Evolutionary conservation across 2,888 invertebrate genomes (phyloP).

Genomic region (Rhodophaea formosa): DNA sequence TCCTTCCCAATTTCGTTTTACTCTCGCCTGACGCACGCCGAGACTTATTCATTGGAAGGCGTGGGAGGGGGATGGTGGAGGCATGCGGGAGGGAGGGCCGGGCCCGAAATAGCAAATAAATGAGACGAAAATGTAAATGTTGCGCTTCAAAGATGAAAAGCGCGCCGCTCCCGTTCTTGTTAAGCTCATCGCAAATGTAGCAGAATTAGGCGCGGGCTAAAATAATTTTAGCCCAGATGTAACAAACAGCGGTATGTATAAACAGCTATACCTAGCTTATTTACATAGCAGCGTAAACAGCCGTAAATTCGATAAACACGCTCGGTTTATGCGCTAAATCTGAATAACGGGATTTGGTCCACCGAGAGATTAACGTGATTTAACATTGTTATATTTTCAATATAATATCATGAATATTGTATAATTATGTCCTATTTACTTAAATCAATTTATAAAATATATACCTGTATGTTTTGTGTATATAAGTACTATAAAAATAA

Average conservation of each 20-base stretch:
- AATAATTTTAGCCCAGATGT: slow-evolving; percentile 77
- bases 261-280: slow-evolving; percentile 29
- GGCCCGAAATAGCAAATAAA: slow-evolving; percentile 81
- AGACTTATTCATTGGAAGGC: slow-evolving; percentile 76
- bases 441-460: background rate
- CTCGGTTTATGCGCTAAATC: slow-evolving; percentile 13
- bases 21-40: slow-evolving; percentile 72
- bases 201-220: slow-evolving; percentile 76
- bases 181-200: slow-evolving; percentile 80
- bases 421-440: background rate
- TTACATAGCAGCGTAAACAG: slow-evolving; percentile 42
- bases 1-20: slow-evolving; percentile 78
- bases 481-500: too few species aligned
- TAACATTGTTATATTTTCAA: background rate
- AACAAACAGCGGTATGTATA: slow-evolving; percentile 43
- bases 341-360: slow-evolving; percentile 11
- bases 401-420: background rate
- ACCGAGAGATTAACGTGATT: slow-evolving; percentile 2
- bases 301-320: slow-evolving; percentile 22
- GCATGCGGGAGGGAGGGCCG: slow-evolving; percentile 48
- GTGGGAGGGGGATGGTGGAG: slow-evolving; percentile 41
- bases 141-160: slow-evolving; percentile 81
- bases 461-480: too few species aligned
- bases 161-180: slow-evolving; percentile 74
- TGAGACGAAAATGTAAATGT: slow-evolving; percentile 82